A percentile compares a stretch with the other conserved stretches of the same genome.
These are phyloP conservation scores for Enteromius viviparus DNA, from an alignment of 2,797 vertebrate genomes.

Conservation along the genomic window DNA sequence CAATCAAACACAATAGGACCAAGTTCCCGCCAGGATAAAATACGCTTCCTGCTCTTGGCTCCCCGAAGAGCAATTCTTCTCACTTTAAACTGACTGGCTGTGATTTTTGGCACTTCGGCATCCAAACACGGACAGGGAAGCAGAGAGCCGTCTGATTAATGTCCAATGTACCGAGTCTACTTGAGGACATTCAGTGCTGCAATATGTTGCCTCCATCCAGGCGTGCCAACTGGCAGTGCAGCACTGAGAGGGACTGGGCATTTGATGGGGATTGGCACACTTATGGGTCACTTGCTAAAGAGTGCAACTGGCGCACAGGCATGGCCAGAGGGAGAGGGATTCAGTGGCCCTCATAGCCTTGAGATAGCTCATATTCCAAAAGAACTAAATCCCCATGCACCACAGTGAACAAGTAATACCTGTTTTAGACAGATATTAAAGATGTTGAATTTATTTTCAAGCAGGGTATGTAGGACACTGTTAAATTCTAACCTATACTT, in stretches of 20 bases:
- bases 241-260: slow-evolving; percentile 41
- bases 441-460: slow-evolving; percentile 26
- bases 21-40: slow-evolving; percentile 41
- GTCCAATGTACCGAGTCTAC: slow-evolving; percentile 56
- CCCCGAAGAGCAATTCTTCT: slow-evolving; percentile 45
- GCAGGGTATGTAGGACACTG: neutral
- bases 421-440: slow-evolving; percentile 5
- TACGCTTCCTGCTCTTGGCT: slow-evolving; percentile 39
- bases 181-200: slow-evolving; percentile 57
- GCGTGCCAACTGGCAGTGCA: slow-evolving; percentile 59
- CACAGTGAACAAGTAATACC: slow-evolving; percentile 16
- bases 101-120: slow-evolving; percentile 46
- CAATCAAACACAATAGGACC: slow-evolving; percentile 25
- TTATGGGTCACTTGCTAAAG: slow-evolving; percentile 57
- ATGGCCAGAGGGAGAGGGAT: slow-evolving; percentile 36
- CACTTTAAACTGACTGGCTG: slow-evolving; percentile 55
- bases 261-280: slow-evolving; percentile 41
- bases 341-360: slow-evolving; percentile 18
- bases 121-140: slow-evolving; percentile 46
- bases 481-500: slow-evolving; percentile 4
- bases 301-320: slow-evolving; percentile 50
- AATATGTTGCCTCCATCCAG: slow-evolving; percentile 54
- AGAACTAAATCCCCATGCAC: slow-evolving; percentile 2
- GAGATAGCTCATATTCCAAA: slow-evolving; percentile 29
- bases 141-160: slow-evolving; percentile 58